Evolutionary conservation across 2,797 vertebrate species (phyloP).

Genomic region (Prunella strophiata): DNA sequence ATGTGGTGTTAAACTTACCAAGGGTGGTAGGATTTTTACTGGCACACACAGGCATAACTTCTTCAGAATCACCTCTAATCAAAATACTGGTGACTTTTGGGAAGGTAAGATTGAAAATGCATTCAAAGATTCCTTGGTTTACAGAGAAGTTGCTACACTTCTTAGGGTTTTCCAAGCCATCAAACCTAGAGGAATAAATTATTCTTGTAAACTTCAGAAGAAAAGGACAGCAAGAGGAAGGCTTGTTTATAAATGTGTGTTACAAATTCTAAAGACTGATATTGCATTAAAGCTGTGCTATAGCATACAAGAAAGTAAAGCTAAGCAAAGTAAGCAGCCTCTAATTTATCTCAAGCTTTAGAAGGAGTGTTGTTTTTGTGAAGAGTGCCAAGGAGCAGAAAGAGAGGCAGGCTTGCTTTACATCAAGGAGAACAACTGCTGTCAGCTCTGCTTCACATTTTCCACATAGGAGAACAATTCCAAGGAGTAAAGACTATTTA

Average conservation of each 20-base stretch:
- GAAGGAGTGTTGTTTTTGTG: background rate
- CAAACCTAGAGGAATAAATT: slow-evolving; percentile 56
- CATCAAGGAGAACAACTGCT: background rate
- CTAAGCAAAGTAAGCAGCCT: background rate
- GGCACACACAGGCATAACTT: slow-evolving; percentile 45
- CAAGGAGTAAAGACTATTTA: background rate
- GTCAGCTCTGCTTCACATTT: background rate
- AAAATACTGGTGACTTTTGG: slow-evolving; percentile 13
- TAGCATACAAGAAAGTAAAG: background rate
- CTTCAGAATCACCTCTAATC: slow-evolving; percentile 15
- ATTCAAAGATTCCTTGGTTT: slow-evolving; percentile 45
- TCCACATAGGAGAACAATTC: background rate
- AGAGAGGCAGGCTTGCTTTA: background rate
- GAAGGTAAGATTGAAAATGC: slow-evolving; percentile 62
- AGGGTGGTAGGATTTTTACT: slow-evolving; percentile 17
- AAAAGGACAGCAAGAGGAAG: background rate
- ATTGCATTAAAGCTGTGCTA: background rate
- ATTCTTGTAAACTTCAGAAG: background rate
- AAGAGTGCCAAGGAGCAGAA: background rate
- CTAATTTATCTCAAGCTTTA: background rate
- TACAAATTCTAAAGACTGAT: background rate
- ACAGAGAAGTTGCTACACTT: slow-evolving; percentile 59
- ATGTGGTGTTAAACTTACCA: slow-evolving; percentile 10
- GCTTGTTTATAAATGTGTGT: background rate
- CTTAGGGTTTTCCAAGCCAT: slow-evolving; percentile 2